Conservation (phyloP, 1,140 invertebrate genomes). For the Eupristina koningsbergeri region DNA sequence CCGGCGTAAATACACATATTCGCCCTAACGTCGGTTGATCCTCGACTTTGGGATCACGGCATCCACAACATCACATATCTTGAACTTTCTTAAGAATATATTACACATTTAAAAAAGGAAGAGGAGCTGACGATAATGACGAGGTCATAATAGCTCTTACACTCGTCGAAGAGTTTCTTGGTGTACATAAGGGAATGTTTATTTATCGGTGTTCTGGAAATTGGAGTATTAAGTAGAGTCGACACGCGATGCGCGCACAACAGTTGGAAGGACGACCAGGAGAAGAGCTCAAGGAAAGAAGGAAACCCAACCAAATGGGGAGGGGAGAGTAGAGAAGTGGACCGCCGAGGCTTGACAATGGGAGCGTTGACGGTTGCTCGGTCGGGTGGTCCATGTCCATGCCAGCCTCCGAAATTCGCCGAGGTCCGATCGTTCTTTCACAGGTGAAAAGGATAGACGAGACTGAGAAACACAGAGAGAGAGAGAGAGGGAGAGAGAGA, state of each 20-base stretch:
- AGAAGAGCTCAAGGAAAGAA: too few relatives aligned
- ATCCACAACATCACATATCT: slow-evolving; percentile 20
- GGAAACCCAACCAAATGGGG: too few relatives aligned
- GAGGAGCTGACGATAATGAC: slow-evolving; percentile 36
- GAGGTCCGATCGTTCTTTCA: background rate
- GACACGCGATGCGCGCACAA: slow-evolving; percentile 41
- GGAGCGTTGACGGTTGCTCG: slow-evolving; percentile 48
- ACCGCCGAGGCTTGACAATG: slow-evolving; percentile 35
- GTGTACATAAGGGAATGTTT: slow-evolving; percentile 42
- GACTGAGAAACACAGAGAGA: background rate
- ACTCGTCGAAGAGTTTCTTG: slow-evolving; percentile 5
- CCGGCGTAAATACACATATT: background rate
- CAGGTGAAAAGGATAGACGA: background rate
- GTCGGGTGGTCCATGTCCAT: slow-evolving; percentile 41
- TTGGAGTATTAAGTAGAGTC: slow-evolving; percentile 47
- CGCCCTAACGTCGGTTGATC: background rate
- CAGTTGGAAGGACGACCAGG: background rate
- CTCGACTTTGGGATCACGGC: background rate
- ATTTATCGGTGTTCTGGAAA: slow-evolving; percentile 46
- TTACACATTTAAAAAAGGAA: slow-evolving; percentile 21
- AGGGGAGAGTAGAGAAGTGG: background rate
- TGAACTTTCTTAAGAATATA: slow-evolving; percentile 23
- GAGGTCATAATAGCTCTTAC: slow-evolving; percentile 36
- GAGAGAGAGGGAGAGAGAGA: slow-evolving; percentile 1
- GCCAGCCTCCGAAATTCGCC: slow-evolving; percentile 37